A percentile compares a stretch with the other conserved stretches of the same genome.
phyloP scores from a whole-genome alignment of 2,888 invertebrate species.

The Auanema sp. region DNA sequence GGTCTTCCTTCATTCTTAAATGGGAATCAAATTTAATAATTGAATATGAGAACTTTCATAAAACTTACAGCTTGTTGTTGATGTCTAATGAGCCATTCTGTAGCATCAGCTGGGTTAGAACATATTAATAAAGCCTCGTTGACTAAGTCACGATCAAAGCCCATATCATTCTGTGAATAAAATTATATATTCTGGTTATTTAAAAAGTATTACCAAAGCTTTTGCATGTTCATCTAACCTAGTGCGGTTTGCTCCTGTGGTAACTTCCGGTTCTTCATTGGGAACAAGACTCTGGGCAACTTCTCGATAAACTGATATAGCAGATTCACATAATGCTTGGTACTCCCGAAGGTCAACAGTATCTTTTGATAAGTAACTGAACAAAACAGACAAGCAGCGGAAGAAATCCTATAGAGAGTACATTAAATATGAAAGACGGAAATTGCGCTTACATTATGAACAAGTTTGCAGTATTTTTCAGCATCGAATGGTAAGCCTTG shows the following conservation, averaged over 20 bases:
- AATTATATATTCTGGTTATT: conserved; percentile 8
- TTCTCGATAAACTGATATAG: conserved; percentile 42
- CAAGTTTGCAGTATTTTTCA: conserved; percentile 25
- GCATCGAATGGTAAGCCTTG: conserved; percentile 17
- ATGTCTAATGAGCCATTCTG: conserved; percentile 22
- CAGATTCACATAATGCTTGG: conserved; percentile 30
- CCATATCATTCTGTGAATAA: conserved; percentile 47
- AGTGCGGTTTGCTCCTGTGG: conserved; percentile 6
- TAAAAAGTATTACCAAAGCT: background rate
- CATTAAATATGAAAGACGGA: background rate
- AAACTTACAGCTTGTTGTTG: background rate
- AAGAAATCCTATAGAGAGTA: conserved; percentile 25
- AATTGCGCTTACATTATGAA: conserved; percentile 22
- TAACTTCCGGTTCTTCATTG: background rate
- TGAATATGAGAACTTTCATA: background rate
- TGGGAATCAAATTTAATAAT: too few species aligned
- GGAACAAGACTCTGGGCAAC: conserved; percentile 11
- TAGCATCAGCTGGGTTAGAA: conserved; percentile 26
- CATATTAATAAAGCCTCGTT: conserved; percentile 31
- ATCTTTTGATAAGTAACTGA: conserved; percentile 21
- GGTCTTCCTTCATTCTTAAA: too few species aligned
- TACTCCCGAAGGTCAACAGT: conserved; percentile 25
- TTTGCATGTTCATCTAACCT: conserved; percentile 14
- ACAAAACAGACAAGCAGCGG: conserved; percentile 18
- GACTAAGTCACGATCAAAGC: conserved; percentile 46